Evolutionary conservation across 2,797 vertebrate genomes (phyloP).

Genomic region (Halcyon badia): DNA sequence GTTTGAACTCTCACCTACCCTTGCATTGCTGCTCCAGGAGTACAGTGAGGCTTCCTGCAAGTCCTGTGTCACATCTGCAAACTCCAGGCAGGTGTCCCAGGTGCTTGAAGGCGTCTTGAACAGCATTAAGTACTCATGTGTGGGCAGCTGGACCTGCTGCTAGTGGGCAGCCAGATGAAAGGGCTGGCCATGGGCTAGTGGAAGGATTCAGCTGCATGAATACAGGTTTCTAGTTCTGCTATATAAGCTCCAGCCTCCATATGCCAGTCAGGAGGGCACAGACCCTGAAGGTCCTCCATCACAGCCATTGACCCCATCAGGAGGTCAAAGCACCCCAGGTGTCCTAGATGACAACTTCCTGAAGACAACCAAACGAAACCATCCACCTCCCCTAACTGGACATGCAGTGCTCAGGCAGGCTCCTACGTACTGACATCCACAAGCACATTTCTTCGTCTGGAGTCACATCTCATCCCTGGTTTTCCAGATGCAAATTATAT

Average conservation of each 20-base stretch:
- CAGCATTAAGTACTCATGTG: not conserved
- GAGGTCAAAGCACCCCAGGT: not conserved
- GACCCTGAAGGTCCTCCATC: not conserved
- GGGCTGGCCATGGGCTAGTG: not conserved
- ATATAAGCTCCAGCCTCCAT: not conserved
- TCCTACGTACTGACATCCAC: fast-evolving
- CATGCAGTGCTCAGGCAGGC: not conserved
- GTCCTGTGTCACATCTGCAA: not conserved
- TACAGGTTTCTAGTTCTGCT: not conserved
- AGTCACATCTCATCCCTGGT: not conserved
- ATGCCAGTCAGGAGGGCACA: not conserved
- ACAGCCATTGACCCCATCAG: fast-evolving
- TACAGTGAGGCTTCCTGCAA: not conserved
- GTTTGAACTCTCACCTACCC: not conserved
- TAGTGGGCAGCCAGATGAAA: not conserved
- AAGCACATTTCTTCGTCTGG: not conserved
- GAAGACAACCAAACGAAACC: not conserved
- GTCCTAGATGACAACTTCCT: not conserved
- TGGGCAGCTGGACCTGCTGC: not conserved
- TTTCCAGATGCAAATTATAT: not conserved
- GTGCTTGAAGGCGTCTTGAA: not conserved
- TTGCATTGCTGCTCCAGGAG: not conserved
- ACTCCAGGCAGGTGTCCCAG: not conserved
- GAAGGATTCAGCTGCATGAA: not conserved
- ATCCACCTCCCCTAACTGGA: not conserved